A percentile compares a stretch with the other conserved stretches of the same genome.
These are phyloP conservation scores for Oligia strigilis DNA, from an alignment of 2,888 invertebrate genomes.

Conservation along the genomic window DNA sequence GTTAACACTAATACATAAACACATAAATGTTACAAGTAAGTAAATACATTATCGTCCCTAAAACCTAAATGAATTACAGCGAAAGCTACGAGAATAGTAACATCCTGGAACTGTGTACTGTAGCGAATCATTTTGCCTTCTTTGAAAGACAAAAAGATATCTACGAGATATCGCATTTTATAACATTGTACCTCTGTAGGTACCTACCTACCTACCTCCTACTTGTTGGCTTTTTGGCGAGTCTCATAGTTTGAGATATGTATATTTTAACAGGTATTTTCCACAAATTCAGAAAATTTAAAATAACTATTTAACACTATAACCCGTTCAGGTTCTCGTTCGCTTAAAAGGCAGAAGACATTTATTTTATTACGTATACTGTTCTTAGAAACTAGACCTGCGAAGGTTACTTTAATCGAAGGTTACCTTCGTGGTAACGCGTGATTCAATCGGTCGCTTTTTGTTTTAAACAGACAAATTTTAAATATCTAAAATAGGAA, in stretches of 20 bases:
- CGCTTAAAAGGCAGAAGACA: no score
- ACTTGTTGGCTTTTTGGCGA: not conserved
- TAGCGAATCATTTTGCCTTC: not conserved
- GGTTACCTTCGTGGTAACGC: not conserved
- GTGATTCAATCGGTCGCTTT: not conserved
- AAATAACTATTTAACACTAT: not conserved
- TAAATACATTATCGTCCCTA: constrained; percentile 6
- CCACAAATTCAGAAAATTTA: not conserved
- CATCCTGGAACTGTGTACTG: constrained; percentile 8
- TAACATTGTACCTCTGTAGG: not conserved
- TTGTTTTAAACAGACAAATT: not conserved
- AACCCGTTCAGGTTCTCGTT: no score
- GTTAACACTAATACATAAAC: constrained; percentile 54
- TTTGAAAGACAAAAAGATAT: constrained; percentile 3
- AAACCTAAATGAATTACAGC: constrained; percentile 15
- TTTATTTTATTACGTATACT: not conserved
- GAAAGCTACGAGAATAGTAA: constrained; percentile 23
- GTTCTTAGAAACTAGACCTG: not conserved
- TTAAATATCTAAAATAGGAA: constrained; percentile 8
- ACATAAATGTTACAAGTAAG: constrained; percentile 39
- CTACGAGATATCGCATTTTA: not conserved
- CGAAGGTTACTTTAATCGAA: not conserved
- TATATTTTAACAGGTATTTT: not conserved
- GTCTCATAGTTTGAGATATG: not conserved
- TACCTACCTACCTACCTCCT: not conserved